Base-by-base conservation (phyloP, 2,888 invertebrate species). In the Conistra vaccinii region DNA sequence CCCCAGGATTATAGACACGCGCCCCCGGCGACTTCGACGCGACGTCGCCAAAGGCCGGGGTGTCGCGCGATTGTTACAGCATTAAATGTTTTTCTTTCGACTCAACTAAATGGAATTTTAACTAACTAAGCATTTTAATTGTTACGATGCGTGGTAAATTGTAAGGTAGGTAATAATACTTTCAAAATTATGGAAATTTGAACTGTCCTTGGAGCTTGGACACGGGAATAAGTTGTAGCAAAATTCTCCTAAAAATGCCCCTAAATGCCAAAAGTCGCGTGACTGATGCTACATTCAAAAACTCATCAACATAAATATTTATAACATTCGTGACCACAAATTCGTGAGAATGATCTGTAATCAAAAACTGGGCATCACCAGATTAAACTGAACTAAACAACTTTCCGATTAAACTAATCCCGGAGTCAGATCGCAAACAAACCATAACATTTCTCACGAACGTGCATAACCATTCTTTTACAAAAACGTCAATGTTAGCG, bases 401-500 rank as follows among this genome's bases (percentile, higher is more conserved):
- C 76, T 81, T 82, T 78, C 65, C 77, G 80, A 87, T 80, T 80
- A 74, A 81, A 83, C 78, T 85, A 87, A 91, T 89, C 89, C 89
- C 85, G 82, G 81, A 85, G 85, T 76, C 85, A 77, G 90, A 89
- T 88, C 90, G 89, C 91, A 94, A 95, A 94, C 91, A 94, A 92
- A 92, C 92, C 91, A 89, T 92, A 91, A 92, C 89, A 90, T 91
- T 92, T 91, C 90, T 91, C 91, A 90, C 90, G 89, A 89, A 90
- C 90, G 91, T 90, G 91, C 93, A 91, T 92, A 91, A 91, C 92
- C 89, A 92, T 94, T 94, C 93, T 94, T 93, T 93, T 89, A 92
- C 92, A 89, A 89, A 93, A 94, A 94, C 90, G 93, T 93, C 95
- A 95, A 94, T 95, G 95, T 95, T 92, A 92, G 90, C 92, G 94